These are phyloP conservation scores for Tenebrio molitor DNA, from an alignment of 1,140 invertebrate genomes.

Conservation along the genomic window DNA sequence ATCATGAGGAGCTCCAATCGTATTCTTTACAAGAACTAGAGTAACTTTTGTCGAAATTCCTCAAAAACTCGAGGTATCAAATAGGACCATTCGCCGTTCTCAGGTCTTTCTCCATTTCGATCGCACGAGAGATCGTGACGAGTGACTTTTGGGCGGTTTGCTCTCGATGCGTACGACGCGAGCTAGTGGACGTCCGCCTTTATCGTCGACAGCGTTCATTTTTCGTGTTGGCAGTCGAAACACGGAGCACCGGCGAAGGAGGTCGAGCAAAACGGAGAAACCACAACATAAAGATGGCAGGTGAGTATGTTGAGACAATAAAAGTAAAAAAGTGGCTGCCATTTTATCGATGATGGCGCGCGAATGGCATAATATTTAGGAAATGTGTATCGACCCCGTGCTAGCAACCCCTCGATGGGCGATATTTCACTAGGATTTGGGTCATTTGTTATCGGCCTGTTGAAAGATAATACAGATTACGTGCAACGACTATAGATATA, in stretches of 20 bases:
- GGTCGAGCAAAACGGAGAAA: not conserved
- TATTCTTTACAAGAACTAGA: too few relatives aligned
- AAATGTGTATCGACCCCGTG: conserved; percentile 41
- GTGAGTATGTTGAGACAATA: conserved; percentile 29
- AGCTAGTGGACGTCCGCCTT: too few relatives aligned
- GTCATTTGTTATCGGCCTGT: conserved; percentile 54
- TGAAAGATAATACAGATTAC: conserved; percentile 57
- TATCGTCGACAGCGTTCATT: too few relatives aligned
- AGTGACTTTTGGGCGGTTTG: too few relatives aligned
- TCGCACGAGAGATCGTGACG: too few relatives aligned
- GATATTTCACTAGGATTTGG: conserved; percentile 51
- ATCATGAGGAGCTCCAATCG: too few relatives aligned
- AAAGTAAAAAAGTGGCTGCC: conserved; percentile 33
- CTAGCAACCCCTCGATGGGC: conserved; percentile 28
- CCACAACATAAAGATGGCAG: conserved; percentile 8
- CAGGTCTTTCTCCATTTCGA: too few relatives aligned
- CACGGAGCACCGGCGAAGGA: not conserved
- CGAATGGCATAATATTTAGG: conserved; percentile 41
- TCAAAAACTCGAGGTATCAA: too few relatives aligned
- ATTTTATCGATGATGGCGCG: conserved; percentile 37
- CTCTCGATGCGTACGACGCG: too few relatives aligned
- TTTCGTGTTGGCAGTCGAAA: too few relatives aligned
- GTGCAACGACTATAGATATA: conserved; percentile 52
- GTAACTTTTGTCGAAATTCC: too few relatives aligned
- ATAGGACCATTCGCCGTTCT: too few relatives aligned